Conservation (phyloP, 1,140 invertebrate species). For the Neuroterus valhalla region DNA sequence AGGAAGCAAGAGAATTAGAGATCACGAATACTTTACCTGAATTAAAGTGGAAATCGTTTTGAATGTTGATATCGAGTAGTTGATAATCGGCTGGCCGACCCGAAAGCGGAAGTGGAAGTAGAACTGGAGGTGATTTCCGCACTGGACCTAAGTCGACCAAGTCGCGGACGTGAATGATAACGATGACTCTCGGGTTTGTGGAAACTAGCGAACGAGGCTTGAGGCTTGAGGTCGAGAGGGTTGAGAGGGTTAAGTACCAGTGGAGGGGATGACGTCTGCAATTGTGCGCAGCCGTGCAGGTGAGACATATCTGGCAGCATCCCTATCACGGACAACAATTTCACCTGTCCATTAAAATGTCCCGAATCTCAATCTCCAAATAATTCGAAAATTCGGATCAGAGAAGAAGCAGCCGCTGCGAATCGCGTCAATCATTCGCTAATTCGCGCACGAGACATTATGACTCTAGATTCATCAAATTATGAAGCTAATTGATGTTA, state of each 20-base stretch:
- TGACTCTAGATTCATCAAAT: conserved; percentile 19
- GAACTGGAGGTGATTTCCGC: conserved; percentile 37
- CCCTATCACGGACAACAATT: conserved; percentile 44
- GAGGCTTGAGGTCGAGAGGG: conserved; percentile 47
- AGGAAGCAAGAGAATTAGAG: too few relatives aligned
- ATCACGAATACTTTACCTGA: too few relatives aligned
- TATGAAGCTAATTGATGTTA: conserved; percentile 16
- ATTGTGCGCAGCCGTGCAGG: conserved; percentile 62
- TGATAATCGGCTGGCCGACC: neutral
- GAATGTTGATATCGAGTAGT: too few relatives aligned
- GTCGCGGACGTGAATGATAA: conserved; percentile 68
- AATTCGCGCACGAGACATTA: conserved; percentile 4
- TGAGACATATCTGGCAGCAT: conserved; percentile 49
- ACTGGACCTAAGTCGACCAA: conserved; percentile 46
- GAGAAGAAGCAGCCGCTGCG: neutral
- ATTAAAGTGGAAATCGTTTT: too few relatives aligned
- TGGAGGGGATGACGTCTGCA: conserved; percentile 50
- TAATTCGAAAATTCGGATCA: conserved; percentile 41
- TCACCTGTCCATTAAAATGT: conserved; percentile 41
- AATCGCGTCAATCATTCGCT: conserved; percentile 23
- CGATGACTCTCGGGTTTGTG: conserved; percentile 33
- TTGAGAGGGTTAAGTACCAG: conserved; percentile 35
- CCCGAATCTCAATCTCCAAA: conserved; percentile 40
- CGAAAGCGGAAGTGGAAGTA: conserved; percentile 62
- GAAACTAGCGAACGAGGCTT: conserved; percentile 46